Percentiles rank a stretch among this genome's conserved stretches.
phyloP scores from a whole-genome alignment of 2,888 invertebrate genomes.

The Tryphoninae sp. region DNA sequence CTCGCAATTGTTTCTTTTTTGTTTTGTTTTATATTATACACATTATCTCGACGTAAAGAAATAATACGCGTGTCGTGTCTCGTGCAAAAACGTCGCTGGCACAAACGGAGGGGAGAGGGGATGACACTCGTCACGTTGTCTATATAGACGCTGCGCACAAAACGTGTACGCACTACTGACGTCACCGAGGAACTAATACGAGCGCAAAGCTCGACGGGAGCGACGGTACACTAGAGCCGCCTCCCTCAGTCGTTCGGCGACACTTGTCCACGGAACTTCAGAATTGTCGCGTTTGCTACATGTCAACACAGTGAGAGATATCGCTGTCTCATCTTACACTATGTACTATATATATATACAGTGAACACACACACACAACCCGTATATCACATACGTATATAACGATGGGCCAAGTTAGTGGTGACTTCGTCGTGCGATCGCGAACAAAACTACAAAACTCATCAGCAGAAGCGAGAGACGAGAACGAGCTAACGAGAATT shows the following conservation, averaged over 20 bases:
- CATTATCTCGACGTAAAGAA: too few species aligned
- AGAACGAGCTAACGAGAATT: constrained; percentile 1
- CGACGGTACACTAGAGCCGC: constrained; percentile 18
- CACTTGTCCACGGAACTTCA: constrained; percentile 45
- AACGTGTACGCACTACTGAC: constrained; percentile 1
- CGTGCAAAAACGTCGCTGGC: not conserved
- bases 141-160: constrained; percentile 7
- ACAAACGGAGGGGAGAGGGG: not conserved
- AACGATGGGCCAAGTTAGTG: constrained; percentile 19
- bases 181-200: constrained; percentile 13
- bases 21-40: too few species aligned
- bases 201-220: not conserved
- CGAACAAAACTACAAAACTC: constrained; percentile 11
- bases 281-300: not conserved
- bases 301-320: not conserved
- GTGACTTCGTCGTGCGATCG: constrained; percentile 31
- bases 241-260: constrained; percentile 47
- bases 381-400: not conserved
- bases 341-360: not conserved
- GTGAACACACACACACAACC: not conserved
- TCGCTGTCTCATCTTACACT: not conserved
- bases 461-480: not conserved
- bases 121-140: not conserved
- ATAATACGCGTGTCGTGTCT: too few species aligned
- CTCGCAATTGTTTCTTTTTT: too few species aligned